Base-by-base conservation (phyloP, 53 echinoderm and acorn worm genomes). In the Hippasteria phrygiana region DNA sequence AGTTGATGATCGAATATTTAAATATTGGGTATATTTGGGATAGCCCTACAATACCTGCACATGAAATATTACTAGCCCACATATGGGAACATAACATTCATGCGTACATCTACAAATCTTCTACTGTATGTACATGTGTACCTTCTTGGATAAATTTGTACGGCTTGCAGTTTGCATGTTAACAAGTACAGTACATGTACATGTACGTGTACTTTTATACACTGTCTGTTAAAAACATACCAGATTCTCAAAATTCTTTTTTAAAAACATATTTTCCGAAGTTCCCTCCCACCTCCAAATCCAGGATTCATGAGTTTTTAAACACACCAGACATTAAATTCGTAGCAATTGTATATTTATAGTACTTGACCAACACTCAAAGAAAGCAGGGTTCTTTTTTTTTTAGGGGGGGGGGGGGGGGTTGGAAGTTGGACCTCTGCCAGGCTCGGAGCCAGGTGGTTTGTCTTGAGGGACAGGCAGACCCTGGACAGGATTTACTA, bases 291-390 rank as follows among this genome's bases (percentile, higher is more conserved):
- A 32, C 28, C 4, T 28, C 3, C 13, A 14, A 13, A 16, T 28
- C 51, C n/a, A 51, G 75, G 47, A 73, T 75, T 75, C 76, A 76
- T 33, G 51, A 76, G 76, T 76, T 76, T 76, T 50, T 76, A 54
- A 51, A 76, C 75, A 75, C 28, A 40, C 47, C 74, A 74, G 64
- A 45, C 32, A 51, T 12, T 53, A 2, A 33, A 5, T 43, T 1
- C 0, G 10, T 43, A 48, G 47, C 16, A 26, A 76, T 28, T 29
- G 32, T 53, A 34, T 16, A 48, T 2, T 47, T 50, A 16, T 43
- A 76, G n/a, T n/a, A n/a, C 3, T 12, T 3, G 16, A 51, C 1
- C n/a, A n/a, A 24, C 59, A 20, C 59, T 59, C 59, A 6, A 24
- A 59, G 59, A 59, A 59, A 59, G 16, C 26, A 24, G 59, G 59